Evolutionary conservation across 92 coral and sea anemone species (phyloP), one percentile per base, ranked within the genome.

Genomic region (Bergia puertoricense): DNA sequence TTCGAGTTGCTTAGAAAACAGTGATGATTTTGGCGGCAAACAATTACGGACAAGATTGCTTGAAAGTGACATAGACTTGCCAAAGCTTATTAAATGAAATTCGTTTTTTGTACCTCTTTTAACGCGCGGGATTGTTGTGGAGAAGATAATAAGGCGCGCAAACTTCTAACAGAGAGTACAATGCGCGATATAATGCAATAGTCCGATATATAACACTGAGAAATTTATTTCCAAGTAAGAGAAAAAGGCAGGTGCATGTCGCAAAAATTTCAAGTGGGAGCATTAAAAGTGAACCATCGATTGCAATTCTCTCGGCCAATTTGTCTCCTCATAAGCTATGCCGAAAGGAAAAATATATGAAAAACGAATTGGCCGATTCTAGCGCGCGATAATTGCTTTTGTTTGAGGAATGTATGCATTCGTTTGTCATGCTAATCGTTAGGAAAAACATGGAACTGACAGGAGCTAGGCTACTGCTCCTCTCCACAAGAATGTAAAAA

Each of bases 351-450:
- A 91, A 77, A 54, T 57, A 80, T 68, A 88, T 62, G 81, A 50
- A 66, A 76, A 71, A 88, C 85, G 88, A 88, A 59, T 87, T 81
- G 77, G 71, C 88, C 88, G 91, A 82, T 90, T 84, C 86, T 90
- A 90, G 79, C 43, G 66, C 85, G 96, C 86, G 66, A 93, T 92
- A 93, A 93, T 95, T 93, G 93, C 93, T 85, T 93, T 93, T 93
- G 94, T 95, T 95, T 90, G 92, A 90, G 95, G 88, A 92, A 88
- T 88, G 84, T 94, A 69, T 89, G 91, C 65, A 72, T 73, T 87
- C 95, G 92, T 91, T 94, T 94, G 98, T 95, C 90, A 95, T 95
- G 98, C 93, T 89, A 95, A 95, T 95, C 86, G 98, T 16, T 48
- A 85, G 82, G 93, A 74, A 92, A 85, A 92, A 89, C 86, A 86